Conservation (phyloP, 2,888 invertebrate species). For the Dinocampus coccinellae region DNA sequence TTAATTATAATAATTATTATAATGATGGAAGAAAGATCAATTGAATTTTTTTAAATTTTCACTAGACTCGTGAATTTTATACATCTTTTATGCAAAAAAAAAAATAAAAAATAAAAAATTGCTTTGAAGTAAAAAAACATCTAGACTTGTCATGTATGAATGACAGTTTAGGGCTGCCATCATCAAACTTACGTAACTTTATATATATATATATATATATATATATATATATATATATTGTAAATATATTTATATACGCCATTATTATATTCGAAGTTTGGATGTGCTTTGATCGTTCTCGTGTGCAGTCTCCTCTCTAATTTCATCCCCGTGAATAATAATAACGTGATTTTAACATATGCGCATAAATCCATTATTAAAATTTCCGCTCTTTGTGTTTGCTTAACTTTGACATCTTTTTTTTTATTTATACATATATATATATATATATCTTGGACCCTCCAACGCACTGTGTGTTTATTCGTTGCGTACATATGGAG, state of each 20-base stretch:
- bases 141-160: slow-evolving; percentile 4
- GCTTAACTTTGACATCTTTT: slow-evolving; percentile 59
- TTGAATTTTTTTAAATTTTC: neutral
- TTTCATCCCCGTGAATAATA: slow-evolving; percentile 53
- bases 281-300: slow-evolving; percentile 19
- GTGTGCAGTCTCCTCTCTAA: neutral
- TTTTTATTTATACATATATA: no score
- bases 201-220: neutral
- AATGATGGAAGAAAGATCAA: neutral
- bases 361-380: slow-evolving; percentile 70
- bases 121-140: slow-evolving; percentile 2
- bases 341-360: slow-evolving; percentile 65
- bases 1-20: no score
- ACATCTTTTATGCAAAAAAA: neutral
- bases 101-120: neutral
- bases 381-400: slow-evolving; percentile 60
- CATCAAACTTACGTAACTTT: slow-evolving; percentile 22
- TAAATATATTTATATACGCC: slow-evolving; percentile 12
- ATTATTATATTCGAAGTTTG: neutral
- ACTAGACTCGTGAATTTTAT: neutral
- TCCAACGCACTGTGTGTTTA: slow-evolving; percentile 26
- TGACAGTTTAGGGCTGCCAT: slow-evolving; percentile 35
- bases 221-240: neutral
- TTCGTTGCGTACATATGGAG: slow-evolving; percentile 58
- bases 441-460: slow-evolving; percentile 34